Percentiles rank a stretch among this genome's conserved stretches.
Conservation (phyloP, 92 coral and sea anemone genomes). For the Montipora capitata region DNA sequence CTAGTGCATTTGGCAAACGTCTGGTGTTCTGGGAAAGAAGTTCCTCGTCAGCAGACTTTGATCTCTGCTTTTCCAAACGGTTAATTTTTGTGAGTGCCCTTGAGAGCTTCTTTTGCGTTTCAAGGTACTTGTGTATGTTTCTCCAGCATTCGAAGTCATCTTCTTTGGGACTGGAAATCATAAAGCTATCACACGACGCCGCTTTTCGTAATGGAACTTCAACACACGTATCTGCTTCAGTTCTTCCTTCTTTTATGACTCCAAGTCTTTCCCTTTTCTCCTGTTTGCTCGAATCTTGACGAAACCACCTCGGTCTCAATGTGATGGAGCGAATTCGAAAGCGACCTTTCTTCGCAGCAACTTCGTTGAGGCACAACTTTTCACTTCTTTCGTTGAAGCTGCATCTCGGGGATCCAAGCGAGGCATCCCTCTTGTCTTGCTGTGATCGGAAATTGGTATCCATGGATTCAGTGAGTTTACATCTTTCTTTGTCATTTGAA, state of each 20-base stretch:
- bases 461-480: not conserved
- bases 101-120: slow-evolving; percentile 17
- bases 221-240: not conserved
- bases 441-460: not conserved
- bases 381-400: not conserved
- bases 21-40: not conserved
- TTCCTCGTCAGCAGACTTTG: not conserved
- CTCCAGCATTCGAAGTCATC: slow-evolving; percentile 30
- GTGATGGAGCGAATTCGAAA: slow-evolving; percentile 18
- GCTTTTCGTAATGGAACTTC: slow-evolving; percentile 20
- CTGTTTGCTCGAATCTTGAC: slow-evolving; percentile 18
- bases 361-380: slow-evolving; percentile 5
- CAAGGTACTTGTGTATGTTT: slow-evolving; percentile 34
- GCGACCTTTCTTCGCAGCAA: slow-evolving; percentile 3
- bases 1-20: not conserved
- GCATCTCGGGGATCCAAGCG: not conserved
- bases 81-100: slow-evolving; percentile 32
- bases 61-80: slow-evolving; percentile 21
- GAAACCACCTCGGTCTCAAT: slow-evolving; percentile 7
- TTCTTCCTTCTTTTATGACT: not conserved
- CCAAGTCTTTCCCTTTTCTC: slow-evolving; percentile 3
- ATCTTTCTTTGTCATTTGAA: not conserved
- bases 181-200: slow-evolving; percentile 13
- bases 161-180: slow-evolving; percentile 32
- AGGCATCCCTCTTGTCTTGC: not conserved